Conservation (phyloP, 2,797 vertebrate species). For the Paguma larvata region DNA sequence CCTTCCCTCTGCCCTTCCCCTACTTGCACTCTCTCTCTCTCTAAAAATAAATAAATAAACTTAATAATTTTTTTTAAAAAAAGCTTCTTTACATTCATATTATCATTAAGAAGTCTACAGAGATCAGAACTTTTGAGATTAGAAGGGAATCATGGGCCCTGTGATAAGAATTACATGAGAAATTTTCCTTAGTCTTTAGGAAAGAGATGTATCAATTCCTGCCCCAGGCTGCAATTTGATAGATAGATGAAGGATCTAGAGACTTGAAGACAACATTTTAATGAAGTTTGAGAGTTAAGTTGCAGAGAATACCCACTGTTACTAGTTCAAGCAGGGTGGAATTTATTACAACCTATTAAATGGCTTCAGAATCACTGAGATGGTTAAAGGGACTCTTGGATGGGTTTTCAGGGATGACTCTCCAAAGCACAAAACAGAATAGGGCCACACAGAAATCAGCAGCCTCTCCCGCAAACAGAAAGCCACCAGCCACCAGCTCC, state of each 20-base stretch:
- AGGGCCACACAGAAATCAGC: neutral
- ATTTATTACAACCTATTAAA: neutral
- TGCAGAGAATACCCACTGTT: neutral
- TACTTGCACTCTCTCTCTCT: too few species aligned
- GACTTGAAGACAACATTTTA: neutral
- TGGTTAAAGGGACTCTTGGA: neutral
- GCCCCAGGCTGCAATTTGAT: neutral
- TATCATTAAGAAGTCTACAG: neutral
- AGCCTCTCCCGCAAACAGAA: neutral
- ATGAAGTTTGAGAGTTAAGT: neutral
- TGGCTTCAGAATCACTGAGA: neutral
- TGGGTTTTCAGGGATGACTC: neutral
- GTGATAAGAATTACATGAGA: neutral
- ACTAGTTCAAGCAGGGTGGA: neutral
- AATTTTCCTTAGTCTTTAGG: neutral
- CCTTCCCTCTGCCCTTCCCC: too few species aligned
- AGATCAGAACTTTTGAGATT: neutral
- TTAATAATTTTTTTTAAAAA: too few species aligned
- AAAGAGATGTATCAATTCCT: neutral
- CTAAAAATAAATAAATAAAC: too few species aligned
- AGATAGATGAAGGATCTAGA: neutral
- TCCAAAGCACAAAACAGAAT: neutral
- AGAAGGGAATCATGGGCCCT: neutral
- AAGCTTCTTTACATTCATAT: neutral
- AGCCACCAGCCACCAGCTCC: neutral